Conservation (phyloP, 2,888 invertebrate genomes). For the Palloptera scutellata region DNA sequence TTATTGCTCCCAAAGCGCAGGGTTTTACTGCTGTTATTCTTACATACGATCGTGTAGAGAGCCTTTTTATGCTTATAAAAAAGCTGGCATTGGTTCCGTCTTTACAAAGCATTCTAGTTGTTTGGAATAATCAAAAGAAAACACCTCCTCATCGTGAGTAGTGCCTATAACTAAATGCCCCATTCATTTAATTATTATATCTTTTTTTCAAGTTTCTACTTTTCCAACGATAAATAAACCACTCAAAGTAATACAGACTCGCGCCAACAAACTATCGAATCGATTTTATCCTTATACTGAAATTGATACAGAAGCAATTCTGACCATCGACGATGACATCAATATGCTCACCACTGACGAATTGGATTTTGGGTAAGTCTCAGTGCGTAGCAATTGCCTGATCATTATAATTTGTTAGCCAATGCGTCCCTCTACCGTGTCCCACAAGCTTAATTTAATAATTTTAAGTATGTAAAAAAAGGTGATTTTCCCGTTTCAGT, state of each 20-base stretch:
- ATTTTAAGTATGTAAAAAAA: too few species aligned
- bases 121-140: constrained; percentile 97
- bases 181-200: not conserved
- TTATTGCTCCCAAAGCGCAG: constrained; percentile 83
- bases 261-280: constrained; percentile 93
- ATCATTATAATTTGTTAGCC: too few species aligned
- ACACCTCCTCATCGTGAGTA: constrained; percentile 83
- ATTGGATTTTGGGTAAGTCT: constrained; percentile 87
- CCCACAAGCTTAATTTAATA: too few species aligned
- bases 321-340: constrained; percentile 96
- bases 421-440: too few species aligned
- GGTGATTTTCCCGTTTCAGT: too few species aligned
- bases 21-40: constrained; percentile 97
- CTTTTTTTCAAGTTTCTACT: constrained; percentile 72
- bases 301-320: constrained; percentile 94
- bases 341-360: constrained; percentile 95
- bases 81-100: constrained; percentile 89
- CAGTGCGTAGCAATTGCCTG: constrained; percentile 55
- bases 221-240: constrained; percentile 92
- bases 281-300: constrained; percentile 95
- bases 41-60: constrained; percentile 91
- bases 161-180: not conserved
- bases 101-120: constrained; percentile 87
- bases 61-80: constrained; percentile 84
- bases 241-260: constrained; percentile 87